These are phyloP conservation scores for Chionomys nivalis DNA, from an alignment of 2,113 vertebrate genomes.

Conservation along the genomic window DNA sequence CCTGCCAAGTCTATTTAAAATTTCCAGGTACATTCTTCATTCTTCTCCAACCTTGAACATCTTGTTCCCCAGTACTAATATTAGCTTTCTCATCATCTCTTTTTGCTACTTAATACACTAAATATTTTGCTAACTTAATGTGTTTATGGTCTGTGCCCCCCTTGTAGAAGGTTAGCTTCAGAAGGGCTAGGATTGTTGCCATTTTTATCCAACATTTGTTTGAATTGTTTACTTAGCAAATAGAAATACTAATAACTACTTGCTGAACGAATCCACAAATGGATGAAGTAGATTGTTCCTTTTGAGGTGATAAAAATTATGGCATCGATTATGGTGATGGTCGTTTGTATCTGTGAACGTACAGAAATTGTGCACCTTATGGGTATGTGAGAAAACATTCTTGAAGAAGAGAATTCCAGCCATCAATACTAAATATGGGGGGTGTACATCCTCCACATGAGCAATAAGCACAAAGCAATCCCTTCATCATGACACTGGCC, in stretches of 20 bases:
- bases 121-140: not conserved
- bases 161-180: not conserved
- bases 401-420: not conserved
- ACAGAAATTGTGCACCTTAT: not conserved
- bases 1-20: not conserved
- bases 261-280: not conserved
- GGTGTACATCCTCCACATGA: not conserved
- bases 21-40: not conserved
- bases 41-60: not conserved
- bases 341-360: not conserved
- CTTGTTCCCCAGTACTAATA: not conserved
- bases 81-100: not conserved
- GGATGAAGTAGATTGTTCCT: not conserved
- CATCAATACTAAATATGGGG: not conserved
- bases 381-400: not conserved
- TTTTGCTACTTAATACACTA: not conserved
- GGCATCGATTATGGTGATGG: no score
- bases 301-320: not conserved
- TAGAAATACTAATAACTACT: not conserved
- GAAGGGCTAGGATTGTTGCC: not conserved
- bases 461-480: not conserved
- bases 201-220: not conserved
- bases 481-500: not conserved
- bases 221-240: not conserved
- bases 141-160: not conserved